These are phyloP conservation scores for Microtus montanus DNA, from an alignment of 2,113 vertebrate species.

Conservation along the genomic window DNA sequence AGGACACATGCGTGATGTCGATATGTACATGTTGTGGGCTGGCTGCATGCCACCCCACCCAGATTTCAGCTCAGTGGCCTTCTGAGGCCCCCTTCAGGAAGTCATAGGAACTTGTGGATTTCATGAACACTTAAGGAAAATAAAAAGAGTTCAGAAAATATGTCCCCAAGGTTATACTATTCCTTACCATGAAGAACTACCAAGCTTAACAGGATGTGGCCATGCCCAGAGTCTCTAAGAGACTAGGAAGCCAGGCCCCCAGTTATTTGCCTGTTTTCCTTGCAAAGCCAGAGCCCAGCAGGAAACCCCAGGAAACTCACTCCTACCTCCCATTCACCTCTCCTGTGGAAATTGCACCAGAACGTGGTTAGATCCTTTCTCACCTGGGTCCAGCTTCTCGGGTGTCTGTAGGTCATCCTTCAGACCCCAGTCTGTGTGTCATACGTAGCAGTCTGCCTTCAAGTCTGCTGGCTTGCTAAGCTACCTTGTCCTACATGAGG, in stretches of 20 bases:
- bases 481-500: not conserved
- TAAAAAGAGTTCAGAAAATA: not conserved
- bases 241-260: not conserved
- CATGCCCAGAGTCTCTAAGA: not conserved
- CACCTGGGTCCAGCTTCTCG: not conserved
- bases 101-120: not conserved
- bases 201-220: not conserved
- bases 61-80: not conserved
- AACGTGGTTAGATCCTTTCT: not conserved
- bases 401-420: not conserved
- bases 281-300: not conserved
- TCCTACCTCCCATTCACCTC: not conserved
- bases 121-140: not conserved
- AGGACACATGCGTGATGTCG: not conserved
- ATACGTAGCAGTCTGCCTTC: not conserved
- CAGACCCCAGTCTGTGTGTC: not conserved
- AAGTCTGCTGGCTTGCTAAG: not conserved
- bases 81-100: not conserved
- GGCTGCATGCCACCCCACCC: not conserved
- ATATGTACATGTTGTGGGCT: not conserved
- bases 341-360: not conserved
- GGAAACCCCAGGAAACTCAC: not conserved
- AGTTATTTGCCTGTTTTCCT: not conserved
- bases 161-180: not conserved
- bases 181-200: not conserved